These are phyloP conservation scores for Zoanthus sansibaricus DNA, from an alignment of 92 coral and sea anemone species.

Conservation along the genomic window DNA sequence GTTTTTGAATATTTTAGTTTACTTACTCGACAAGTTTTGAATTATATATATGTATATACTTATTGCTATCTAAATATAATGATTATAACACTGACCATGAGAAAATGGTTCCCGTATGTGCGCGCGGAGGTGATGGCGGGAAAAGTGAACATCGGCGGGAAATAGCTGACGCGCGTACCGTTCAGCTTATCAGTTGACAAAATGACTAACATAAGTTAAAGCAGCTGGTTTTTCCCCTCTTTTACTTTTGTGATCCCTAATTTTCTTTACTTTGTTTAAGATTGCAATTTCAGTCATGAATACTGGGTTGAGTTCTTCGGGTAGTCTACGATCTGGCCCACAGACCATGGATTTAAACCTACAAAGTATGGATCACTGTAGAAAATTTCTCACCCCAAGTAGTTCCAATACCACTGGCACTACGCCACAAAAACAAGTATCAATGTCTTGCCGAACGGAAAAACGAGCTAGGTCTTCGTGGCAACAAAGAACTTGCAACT, in stretches of 20 bases:
- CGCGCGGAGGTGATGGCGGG: slow-evolving; percentile 30
- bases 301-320: neutral
- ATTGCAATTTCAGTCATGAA: neutral
- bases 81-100: neutral
- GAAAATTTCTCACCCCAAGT: slow-evolving; percentile 24
- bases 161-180: slow-evolving; percentile 9
- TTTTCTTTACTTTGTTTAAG: neutral
- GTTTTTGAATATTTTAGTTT: no score
- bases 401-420: neutral
- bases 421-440: neutral
- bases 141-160: slow-evolving; percentile 42
- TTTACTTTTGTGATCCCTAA: neutral
- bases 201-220: neutral
- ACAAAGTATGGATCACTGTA: slow-evolving; percentile 4
- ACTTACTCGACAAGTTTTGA: neutral
- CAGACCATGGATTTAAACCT: neutral
- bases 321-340: neutral
- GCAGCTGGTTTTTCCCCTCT: neutral
- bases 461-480: slow-evolving; percentile 1
- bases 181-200: neutral
- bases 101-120: slow-evolving; percentile 21
- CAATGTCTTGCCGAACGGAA: slow-evolving; percentile 4
- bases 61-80: slow-evolving; percentile 13
- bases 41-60: no score
- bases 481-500: slow-evolving; percentile 16